Evolutionary conservation across 2,113 vertebrate genomes (phyloP).

Genomic region (Myiozetetes cayanensis): DNA sequence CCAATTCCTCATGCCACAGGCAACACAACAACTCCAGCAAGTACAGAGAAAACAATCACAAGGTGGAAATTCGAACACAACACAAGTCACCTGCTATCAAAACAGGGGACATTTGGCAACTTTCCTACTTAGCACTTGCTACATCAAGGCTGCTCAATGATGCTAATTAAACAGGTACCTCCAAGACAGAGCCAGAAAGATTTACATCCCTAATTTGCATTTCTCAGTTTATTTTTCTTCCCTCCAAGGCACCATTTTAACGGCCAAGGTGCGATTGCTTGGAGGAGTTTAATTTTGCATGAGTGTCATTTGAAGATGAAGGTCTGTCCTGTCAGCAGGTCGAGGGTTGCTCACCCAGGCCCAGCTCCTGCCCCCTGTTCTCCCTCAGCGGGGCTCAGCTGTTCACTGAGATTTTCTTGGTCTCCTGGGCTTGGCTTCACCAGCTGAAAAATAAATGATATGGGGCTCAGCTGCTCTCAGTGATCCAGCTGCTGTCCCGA

Average conservation of each 20-base stretch:
- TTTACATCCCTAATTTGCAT: constrained; percentile 27
- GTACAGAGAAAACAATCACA: background rate
- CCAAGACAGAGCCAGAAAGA: background rate
- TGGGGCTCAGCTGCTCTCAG: background rate
- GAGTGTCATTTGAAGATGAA: background rate
- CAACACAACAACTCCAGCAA: background rate
- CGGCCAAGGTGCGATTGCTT: background rate
- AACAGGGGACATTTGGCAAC: background rate
- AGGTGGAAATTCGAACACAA: background rate
- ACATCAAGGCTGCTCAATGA: constrained; percentile 2
- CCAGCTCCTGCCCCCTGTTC: background rate
- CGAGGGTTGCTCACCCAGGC: background rate
- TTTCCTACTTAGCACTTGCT: constrained; percentile 26
- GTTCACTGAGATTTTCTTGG: background rate
- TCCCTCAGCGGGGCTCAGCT: background rate
- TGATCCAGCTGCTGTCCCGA: background rate
- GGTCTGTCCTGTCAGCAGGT: background rate
- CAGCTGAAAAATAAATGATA: background rate
- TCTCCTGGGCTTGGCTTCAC: background rate
- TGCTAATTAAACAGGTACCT: constrained; percentile 44
- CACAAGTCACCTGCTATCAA: background rate
- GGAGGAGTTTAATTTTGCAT: background rate
- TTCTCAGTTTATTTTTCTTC: background rate
- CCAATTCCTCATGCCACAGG: background rate
- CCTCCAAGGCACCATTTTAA: background rate